Base-by-base conservation (phyloP, 2,888 invertebrate genomes). In the Coelinius sp. region DNA sequence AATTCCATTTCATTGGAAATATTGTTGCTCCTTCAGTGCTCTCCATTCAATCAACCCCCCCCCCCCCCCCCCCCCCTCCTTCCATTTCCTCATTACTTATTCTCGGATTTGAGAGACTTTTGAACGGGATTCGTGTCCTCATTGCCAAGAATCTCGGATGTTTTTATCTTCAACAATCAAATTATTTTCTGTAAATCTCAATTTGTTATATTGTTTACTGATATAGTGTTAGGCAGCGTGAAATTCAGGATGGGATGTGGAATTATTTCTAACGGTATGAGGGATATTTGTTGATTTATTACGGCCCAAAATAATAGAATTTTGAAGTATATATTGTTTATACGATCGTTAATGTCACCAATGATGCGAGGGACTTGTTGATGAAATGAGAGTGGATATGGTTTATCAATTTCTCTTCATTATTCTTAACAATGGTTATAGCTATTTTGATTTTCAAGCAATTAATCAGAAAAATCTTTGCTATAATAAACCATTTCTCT, bases 1-100 rank as follows among this genome's bases (percentile, higher is more conserved):
- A 25, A 64, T 70, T 49, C 41, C 24, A 31, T 62, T 49, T 53
- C 24, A 31, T 62, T 38, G 31, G 44, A 64, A 64, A 64, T 20
- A 38, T 56, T 12, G 46, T 14, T 14, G 44, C 31, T 14, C 17
- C 20, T 4, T 1, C 44, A 20, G 20, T 20, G 41, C 20, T 49
- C 46, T 49, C 46, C 46, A 17, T 49, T 7, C 20, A 14, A 49
- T 49, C 46, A 49, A 20, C 6, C n/a, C n/a, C n/a, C n/a, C n/a
- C n/a, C n/a, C n/a, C n/a, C n/a, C n/a, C n/a, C n/a, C n/a, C n/a
- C n/a, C n/a, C n/a, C n/a, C n/a, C n/a, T 41, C 10, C 12, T n/a
- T 41, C 10, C 41, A n/a, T 12, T 41, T 41, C 10, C n/a, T 41
- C 10, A 35, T 35, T 35, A 35, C 10, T 35, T 7, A 10, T 35